A percentile compares a stretch with the other conserved stretches of the same genome.
phyloP scores from a whole-genome alignment of 1,140 invertebrate species.

The Forficula auricularia region DNA sequence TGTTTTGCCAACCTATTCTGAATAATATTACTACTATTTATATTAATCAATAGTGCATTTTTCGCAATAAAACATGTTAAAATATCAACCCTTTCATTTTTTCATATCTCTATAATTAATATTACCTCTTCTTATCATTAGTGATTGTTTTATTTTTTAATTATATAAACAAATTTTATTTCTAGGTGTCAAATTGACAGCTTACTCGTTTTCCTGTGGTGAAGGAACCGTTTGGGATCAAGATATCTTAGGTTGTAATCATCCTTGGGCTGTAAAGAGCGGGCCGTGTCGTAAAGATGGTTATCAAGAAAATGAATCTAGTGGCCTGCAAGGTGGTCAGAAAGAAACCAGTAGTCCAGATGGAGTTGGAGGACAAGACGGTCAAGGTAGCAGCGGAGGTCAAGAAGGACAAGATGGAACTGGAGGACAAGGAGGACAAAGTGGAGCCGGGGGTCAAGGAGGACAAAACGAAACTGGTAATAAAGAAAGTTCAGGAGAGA shows the following conservation, averaged over 20 bases:
- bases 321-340: not conserved
- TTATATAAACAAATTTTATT: too few relatives aligned
- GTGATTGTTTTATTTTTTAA: too few relatives aligned
- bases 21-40: too few relatives aligned
- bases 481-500: slow-evolving; percentile 23
- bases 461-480: slow-evolving; percentile 5
- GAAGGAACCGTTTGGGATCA: slow-evolving; percentile 52
- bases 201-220: slow-evolving; percentile 46
- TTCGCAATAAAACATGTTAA: too few relatives aligned
- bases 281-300: slow-evolving; percentile 15
- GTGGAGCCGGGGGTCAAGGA: not conserved
- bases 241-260: slow-evolving; percentile 42
- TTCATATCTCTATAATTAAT: too few relatives aligned
- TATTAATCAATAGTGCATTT: too few relatives aligned
- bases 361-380: not conserved
- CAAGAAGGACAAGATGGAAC: not conserved
- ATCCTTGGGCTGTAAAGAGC: slow-evolving; percentile 28
- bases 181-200: slow-evolving; percentile 21
- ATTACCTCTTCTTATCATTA: too few relatives aligned
- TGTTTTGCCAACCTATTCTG: too few relatives aligned
- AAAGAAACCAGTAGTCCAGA: not conserved
- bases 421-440: not conserved
- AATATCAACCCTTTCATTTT: too few relatives aligned
- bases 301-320: too few relatives aligned
- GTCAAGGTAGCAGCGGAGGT: not conserved